A percentile compares a stretch with the other conserved stretches of the same genome.
These are phyloP conservation scores for Exaiptasia diaphana DNA, from an alignment of 64 coral and sea anemone genomes.

Conservation along the genomic window DNA sequence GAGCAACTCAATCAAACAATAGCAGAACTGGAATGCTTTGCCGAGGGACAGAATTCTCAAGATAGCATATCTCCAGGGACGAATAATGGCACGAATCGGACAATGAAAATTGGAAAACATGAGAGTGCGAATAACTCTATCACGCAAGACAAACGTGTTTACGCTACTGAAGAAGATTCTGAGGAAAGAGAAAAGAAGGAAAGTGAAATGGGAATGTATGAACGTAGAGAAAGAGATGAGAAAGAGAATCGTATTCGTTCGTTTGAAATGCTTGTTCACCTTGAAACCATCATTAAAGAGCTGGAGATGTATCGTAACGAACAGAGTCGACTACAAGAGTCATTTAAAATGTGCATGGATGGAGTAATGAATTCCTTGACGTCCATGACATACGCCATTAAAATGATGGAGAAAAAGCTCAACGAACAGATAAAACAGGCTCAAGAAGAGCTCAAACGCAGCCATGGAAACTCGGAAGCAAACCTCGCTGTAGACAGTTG, in stretches of 20 bases:
- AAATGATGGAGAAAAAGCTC: neutral
- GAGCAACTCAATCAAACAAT: too few relatives aligned
- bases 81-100: too few relatives aligned
- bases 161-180: neutral
- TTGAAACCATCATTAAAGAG: conserved; percentile 6
- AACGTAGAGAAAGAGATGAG: neutral
- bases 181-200: neutral
- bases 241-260: conserved; percentile 5
- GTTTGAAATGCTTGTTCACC: conserved; percentile 11
- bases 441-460: neutral
- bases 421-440: neutral
- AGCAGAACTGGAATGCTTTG: too few relatives aligned
- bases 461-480: neutral
- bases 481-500: neutral
- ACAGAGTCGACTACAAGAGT: neutral
- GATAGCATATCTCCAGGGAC: too few relatives aligned
- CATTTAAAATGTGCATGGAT: neutral
- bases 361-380: neutral
- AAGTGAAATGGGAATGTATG: neutral
- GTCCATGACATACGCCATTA: neutral
- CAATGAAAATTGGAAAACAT: too few relatives aligned
- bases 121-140: neutral
- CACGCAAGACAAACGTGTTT: neutral
- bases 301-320: neutral
- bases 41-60: too few relatives aligned